Percentiles rank a stretch among this genome's conserved stretches.
These are phyloP conservation scores for Bembecia ichneumoniformis DNA, from an alignment of 2,888 invertebrate species.

Conservation along the genomic window DNA sequence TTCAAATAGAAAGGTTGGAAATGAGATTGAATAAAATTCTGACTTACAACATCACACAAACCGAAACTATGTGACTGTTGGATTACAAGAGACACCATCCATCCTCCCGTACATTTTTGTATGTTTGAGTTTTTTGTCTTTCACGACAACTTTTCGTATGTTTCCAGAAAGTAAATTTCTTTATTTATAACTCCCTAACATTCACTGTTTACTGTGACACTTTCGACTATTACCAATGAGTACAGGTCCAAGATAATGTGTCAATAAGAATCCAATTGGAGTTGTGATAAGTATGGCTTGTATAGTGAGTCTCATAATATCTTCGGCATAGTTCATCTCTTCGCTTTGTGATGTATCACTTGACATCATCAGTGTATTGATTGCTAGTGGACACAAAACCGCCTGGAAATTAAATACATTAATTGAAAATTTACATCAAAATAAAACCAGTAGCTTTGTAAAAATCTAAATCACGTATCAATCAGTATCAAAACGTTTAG, in stretches of 20 bases:
- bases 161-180: too few relatives aligned
- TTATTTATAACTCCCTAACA: too few relatives aligned
- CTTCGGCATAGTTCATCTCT: slow-evolving; percentile 38
- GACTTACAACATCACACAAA: too few relatives aligned
- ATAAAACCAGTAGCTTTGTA: not conserved
- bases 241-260: slow-evolving; percentile 41
- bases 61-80: too few relatives aligned
- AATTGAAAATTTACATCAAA: not conserved
- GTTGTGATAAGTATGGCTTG: slow-evolving; percentile 55
- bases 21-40: too few relatives aligned
- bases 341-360: slow-evolving; percentile 16
- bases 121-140: too few relatives aligned
- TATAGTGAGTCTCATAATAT: slow-evolving; percentile 37
- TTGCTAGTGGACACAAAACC: slow-evolving; percentile 69
- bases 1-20: too few relatives aligned
- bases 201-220: slow-evolving; percentile 12
- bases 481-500: too few relatives aligned
- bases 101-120: too few relatives aligned
- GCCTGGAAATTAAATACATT: slow-evolving; percentile 48
- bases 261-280: slow-evolving; percentile 48
- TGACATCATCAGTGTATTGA: slow-evolving; percentile 48
- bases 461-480: too few relatives aligned
- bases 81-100: too few relatives aligned
- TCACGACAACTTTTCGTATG: too few relatives aligned
- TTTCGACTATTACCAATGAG: slow-evolving; percentile 25